Percentiles rank a stretch among this genome's conserved stretches.
Evolutionary conservation across 2,888 invertebrate genomes (phyloP).

Genomic region (Stomorhina lunata): DNA sequence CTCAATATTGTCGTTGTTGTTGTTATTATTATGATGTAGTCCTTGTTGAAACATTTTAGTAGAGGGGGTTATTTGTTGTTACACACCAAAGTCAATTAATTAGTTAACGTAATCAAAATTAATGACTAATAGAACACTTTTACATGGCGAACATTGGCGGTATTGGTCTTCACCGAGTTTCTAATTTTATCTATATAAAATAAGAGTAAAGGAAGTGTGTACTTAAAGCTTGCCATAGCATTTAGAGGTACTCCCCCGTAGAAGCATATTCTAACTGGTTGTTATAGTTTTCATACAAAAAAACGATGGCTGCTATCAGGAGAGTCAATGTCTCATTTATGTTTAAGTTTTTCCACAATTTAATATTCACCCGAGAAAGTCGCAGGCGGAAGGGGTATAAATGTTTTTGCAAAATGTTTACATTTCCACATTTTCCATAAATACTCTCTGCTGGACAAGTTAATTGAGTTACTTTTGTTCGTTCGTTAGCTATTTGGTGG

Average conservation of each 20-base stretch:
- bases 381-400: neutral
- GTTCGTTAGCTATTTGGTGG: conserved; percentile 19
- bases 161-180: conserved; percentile 34
- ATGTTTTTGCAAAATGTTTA: neutral
- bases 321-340: conserved; percentile 9
- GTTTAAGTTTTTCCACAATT: conserved; percentile 13
- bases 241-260: too few relatives aligned
- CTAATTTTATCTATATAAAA: neutral
- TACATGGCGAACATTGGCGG: conserved; percentile 46
- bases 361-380: neutral
- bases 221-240: too few relatives aligned
- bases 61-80: conserved; percentile 8
- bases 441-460: conserved; percentile 52
- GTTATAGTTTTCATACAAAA: neutral
- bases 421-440: conserved; percentile 26
- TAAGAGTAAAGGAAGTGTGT: too few relatives aligned
- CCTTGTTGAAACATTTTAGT: neutral
- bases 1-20: neutral
- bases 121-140: conserved; percentile 67
- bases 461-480: conserved; percentile 53
- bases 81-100: conserved; percentile 67
- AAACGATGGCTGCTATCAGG: neutral
- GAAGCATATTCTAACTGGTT: neutral
- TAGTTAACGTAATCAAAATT: conserved; percentile 69
- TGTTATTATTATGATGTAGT: too few relatives aligned